These are phyloP conservation scores for Volucella zonaria DNA, from an alignment of 2,888 invertebrate species.

Conservation along the genomic window DNA sequence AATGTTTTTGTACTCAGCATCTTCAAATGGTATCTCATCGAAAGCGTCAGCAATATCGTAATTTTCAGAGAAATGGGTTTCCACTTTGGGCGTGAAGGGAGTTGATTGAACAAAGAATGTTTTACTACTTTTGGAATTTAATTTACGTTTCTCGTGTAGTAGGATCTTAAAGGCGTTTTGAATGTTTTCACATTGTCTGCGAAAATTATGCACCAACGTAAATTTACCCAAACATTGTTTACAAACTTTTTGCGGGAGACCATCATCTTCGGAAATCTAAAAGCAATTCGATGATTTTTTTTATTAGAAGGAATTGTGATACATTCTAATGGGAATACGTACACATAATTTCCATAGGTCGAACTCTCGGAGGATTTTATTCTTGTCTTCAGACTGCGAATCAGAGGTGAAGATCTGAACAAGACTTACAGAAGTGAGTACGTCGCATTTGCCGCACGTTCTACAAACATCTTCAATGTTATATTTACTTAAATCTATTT, in stretches of 20 bases:
- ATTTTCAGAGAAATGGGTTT: neutral
- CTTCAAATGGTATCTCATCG: conserved; percentile 68
- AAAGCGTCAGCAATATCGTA: conserved; percentile 19
- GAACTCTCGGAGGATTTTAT: conserved; percentile 55
- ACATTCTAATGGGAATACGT: neutral
- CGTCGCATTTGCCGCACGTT: conserved; percentile 67
- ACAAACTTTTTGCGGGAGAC: conserved; percentile 65
- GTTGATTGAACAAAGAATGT: neutral
- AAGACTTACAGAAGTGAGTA: conserved; percentile 57
- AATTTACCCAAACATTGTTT: conserved; percentile 68
- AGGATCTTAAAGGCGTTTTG: conserved; percentile 61
- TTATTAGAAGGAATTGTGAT: conserved; percentile 1
- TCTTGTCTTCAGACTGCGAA: conserved; percentile 29
- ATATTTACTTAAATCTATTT: conserved; percentile 64
- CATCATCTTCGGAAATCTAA: conserved; percentile 67
- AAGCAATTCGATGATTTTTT: neutral
- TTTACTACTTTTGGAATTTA: neutral
- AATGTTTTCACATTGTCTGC: conserved; percentile 64
- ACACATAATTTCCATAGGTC: conserved; percentile 63
- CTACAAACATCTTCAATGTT: conserved; percentile 66
- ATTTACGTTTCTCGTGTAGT: conserved; percentile 36
- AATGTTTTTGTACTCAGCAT: conserved; percentile 53
- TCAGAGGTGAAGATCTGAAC: conserved; percentile 58
- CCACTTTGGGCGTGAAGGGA: conserved; percentile 31
- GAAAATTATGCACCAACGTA: conserved; percentile 58